Conservation (phyloP, 2,797 vertebrate genomes). For the Melanotaenia pygmaea region DNA sequence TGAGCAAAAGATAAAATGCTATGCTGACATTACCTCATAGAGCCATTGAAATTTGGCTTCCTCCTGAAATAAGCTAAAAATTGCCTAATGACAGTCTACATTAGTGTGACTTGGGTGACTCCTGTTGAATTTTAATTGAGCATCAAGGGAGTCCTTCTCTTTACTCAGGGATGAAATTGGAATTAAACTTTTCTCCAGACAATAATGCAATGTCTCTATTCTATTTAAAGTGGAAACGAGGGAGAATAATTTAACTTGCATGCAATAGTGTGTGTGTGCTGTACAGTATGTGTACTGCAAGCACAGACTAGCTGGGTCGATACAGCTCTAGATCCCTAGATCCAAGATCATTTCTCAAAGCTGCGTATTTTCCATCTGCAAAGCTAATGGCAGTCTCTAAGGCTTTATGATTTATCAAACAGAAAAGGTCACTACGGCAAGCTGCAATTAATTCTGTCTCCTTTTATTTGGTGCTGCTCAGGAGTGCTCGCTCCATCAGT, state of each 20-base stretch:
- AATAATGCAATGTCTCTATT: conserved; percentile 36
- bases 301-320: conserved; percentile 54
- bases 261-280: conserved; percentile 15
- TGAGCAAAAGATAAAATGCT: conserved; percentile 22
- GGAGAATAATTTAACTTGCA: conserved; percentile 32
- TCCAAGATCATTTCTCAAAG: conserved; percentile 77
- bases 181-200: conserved; percentile 56
- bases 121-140: conserved; percentile 66
- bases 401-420: conserved; percentile 81
- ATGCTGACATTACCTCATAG: conserved; percentile 17
- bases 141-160: conserved; percentile 51
- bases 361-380: conserved; percentile 60
- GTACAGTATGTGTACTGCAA: conserved; percentile 16
- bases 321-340: conserved; percentile 56
- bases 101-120: conserved; percentile 46
- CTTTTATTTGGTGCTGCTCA: conserved; percentile 74
- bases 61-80: conserved; percentile 40
- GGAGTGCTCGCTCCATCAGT: conserved; percentile 68
- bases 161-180: conserved; percentile 62
- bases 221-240: conserved; percentile 29
- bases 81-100: conserved; percentile 48
- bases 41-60: conserved; percentile 36
- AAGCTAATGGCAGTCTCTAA: conserved; percentile 57
- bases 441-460: conserved; percentile 81
- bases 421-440: conserved; percentile 77